phyloP scores from a whole-genome alignment of 37 sponge, comb jelly and placozoan genomes.

The Geodia barretti region DNA sequence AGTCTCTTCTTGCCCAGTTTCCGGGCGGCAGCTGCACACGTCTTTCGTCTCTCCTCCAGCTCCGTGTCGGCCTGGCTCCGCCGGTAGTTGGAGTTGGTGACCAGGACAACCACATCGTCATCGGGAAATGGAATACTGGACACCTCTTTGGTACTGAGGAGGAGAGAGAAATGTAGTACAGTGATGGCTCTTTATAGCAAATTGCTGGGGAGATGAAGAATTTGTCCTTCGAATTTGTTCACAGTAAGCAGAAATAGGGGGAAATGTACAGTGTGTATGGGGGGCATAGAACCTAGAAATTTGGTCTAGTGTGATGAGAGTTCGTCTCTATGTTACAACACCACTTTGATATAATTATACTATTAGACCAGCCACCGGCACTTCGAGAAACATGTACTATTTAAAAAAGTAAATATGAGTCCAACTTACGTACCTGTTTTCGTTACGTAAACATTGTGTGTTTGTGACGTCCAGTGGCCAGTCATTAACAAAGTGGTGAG shows the following conservation, averaged over 20 bases:
- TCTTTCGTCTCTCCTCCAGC: conserved; percentile 65
- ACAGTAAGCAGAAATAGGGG: neutral
- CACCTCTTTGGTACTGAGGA: neutral
- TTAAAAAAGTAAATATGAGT: too few relatives aligned
- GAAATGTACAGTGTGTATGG: neutral
- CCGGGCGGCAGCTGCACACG: conserved; percentile 78
- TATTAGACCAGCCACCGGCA: too few relatives aligned
- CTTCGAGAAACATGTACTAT: too few relatives aligned
- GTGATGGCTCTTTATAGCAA: neutral
- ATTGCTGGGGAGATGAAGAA: neutral
- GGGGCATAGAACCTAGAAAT: neutral
- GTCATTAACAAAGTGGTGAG: too few relatives aligned
- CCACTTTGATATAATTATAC: too few relatives aligned
- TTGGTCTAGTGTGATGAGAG: too few relatives aligned
- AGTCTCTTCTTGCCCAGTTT: conserved; percentile 67
- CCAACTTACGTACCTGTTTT: too few relatives aligned
- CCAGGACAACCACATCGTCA: conserved; percentile 70
- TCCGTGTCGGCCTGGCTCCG: conserved; percentile 69
- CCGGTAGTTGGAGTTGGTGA: conserved; percentile 77
- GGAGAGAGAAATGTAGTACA: neutral
- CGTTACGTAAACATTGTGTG: too few relatives aligned
- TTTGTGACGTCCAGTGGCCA: too few relatives aligned
- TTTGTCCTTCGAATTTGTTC: too few relatives aligned
- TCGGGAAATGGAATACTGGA: conserved; percentile 48
- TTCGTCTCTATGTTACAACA: too few relatives aligned